Evolutionary conservation across 2,113 vertebrate species (phyloP).

Genomic region (Alligator sinensis): DNA sequence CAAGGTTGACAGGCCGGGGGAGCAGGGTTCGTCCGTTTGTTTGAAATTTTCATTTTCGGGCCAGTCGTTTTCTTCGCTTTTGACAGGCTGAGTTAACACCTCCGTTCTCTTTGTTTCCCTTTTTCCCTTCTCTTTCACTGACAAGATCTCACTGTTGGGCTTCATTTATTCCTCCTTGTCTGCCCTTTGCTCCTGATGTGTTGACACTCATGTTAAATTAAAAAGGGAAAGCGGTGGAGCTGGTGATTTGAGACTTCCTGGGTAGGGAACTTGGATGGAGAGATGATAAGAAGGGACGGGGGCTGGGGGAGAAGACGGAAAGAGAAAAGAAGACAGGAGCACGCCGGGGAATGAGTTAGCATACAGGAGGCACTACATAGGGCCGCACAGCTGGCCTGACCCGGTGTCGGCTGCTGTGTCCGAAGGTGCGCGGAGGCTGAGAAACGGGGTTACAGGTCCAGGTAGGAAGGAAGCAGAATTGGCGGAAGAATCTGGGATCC

Average conservation of each 20-base stretch:
- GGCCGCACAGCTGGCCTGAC: background rate
- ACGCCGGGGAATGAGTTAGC: background rate
- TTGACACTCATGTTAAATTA: background rate
- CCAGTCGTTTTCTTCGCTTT: slow-evolving; percentile 17
- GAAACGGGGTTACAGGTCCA: background rate
- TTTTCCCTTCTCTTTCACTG: background rate
- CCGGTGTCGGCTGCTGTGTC: background rate
- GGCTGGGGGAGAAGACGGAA: background rate
- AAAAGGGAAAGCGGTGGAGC: background rate
- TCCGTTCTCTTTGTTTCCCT: background rate
- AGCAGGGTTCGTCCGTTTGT: background rate
- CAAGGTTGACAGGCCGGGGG: background rate
- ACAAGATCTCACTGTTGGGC: background rate
- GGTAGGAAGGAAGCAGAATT: background rate
- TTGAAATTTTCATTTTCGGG: background rate
- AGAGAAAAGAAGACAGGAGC: background rate
- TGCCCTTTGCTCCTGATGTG: background rate
- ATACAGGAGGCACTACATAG: rapidly evolving
- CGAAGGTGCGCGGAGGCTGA: background rate
- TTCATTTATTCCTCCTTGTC: background rate
- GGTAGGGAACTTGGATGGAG: background rate
- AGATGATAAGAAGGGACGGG: background rate
- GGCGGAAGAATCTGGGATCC: background rate
- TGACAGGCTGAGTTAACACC: background rate
- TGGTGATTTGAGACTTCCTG: background rate